phyloP scores from a whole-genome alignment of 2,113 vertebrate species.

The Benitochromis conjunctus region DNA sequence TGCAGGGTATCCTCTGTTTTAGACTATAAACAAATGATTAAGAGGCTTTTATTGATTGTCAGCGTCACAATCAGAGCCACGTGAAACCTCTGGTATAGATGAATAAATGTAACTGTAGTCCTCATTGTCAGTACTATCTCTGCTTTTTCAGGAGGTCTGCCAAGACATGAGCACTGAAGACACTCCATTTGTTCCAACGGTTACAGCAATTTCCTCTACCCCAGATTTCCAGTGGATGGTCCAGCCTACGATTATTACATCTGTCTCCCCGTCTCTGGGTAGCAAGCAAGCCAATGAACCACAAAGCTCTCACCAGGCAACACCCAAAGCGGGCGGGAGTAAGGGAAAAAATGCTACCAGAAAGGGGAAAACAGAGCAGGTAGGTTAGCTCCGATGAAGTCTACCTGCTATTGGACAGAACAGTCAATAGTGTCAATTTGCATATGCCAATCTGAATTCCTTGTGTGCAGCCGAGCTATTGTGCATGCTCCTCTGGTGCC shows the following conservation, averaged over 20 bases:
- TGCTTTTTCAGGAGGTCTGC: slow-evolving; percentile 78
- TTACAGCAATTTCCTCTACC: slow-evolving; percentile 89
- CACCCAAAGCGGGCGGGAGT: slow-evolving; percentile 76
- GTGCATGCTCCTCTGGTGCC: slow-evolving; percentile 39
- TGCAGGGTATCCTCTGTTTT: neutral
- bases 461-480: slow-evolving; percentile 35
- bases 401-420: slow-evolving; percentile 38
- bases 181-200: slow-evolving; percentile 84
- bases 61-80: neutral
- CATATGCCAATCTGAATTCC: slow-evolving; percentile 36
- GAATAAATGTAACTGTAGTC: neutral
- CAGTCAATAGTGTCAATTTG: slow-evolving; percentile 6
- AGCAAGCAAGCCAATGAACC: slow-evolving; percentile 82
- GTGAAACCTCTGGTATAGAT: neutral
- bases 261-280: slow-evolving; percentile 82
- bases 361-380: slow-evolving; percentile 91
- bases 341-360: slow-evolving; percentile 83
- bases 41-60: neutral
- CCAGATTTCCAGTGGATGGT: slow-evolving; percentile 94
- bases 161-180: slow-evolving; percentile 74
- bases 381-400: slow-evolving; percentile 57
- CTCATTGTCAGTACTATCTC: neutral
- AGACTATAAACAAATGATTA: neutral
- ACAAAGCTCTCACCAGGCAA: slow-evolving; percentile 62
- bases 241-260: slow-evolving; percentile 86